Percentiles rank a stretch among this genome's conserved stretches.
phyloP scores from a whole-genome alignment of 2,888 invertebrate species.

The Dasypolia templi region DNA sequence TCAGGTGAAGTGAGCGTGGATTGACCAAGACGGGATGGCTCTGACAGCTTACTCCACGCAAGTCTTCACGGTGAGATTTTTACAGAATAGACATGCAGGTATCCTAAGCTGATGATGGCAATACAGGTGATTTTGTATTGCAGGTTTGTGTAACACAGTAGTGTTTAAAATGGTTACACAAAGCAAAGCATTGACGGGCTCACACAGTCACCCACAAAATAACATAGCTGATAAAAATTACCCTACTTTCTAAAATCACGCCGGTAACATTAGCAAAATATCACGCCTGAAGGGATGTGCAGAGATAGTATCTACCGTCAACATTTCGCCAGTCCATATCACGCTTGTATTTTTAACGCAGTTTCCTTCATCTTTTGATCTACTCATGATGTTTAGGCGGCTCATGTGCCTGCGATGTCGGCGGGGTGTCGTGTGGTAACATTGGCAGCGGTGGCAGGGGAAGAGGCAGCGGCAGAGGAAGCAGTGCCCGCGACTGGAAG shows the following conservation, averaged over 20 bases:
- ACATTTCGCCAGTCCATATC: background rate
- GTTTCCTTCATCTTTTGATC: background rate
- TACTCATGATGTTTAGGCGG: conserved; percentile 83
- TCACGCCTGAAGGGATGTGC: background rate
- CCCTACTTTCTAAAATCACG: background rate
- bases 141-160: background rate
- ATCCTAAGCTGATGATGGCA: background rate
- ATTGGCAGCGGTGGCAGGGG: conserved; percentile 83
- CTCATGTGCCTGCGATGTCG: conserved; percentile 69
- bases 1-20: no score
- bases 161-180: background rate
- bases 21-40: no score
- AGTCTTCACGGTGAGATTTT: no score
- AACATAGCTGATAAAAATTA: background rate
- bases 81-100: background rate
- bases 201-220: background rate
- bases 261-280: background rate
- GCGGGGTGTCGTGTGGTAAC: conserved; percentile 74
- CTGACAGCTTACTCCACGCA: no score
- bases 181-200: background rate
- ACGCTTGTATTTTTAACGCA: conserved; percentile 8
- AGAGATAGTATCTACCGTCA: background rate
- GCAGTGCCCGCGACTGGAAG: conserved; percentile 91
- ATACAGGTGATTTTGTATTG: background rate
- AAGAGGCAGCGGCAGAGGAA: conserved; percentile 84